Conservation (phyloP, 2,888 invertebrate species). For the Orchesella flavescens region DNA sequence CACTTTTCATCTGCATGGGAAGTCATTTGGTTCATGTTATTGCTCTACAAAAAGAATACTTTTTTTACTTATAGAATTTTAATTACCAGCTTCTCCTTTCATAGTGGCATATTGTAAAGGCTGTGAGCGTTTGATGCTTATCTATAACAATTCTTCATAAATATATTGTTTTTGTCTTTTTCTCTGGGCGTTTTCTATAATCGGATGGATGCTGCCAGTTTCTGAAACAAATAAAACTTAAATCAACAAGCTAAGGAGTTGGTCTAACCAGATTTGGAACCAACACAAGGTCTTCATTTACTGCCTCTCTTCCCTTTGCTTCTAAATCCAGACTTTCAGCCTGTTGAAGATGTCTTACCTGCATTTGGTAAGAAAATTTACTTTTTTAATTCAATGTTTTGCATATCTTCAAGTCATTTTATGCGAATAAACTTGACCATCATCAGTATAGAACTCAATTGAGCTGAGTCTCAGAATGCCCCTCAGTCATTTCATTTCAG, state of each 20-base stretch:
- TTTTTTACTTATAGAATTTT: not conserved
- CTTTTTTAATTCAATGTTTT: not conserved
- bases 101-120: too few relatives aligned
- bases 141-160: not conserved
- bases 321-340: constrained; percentile 3
- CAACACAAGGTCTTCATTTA: not conserved
- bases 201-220: not conserved
- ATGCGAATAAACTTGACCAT: too few relatives aligned
- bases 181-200: not conserved
- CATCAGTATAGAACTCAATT: too few relatives aligned
- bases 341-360: constrained; percentile 63
- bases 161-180: not conserved
- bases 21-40: constrained; percentile 47
- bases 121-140: not conserved
- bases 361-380: constrained; percentile 59
- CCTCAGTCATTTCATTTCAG: too few relatives aligned
- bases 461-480: too few relatives aligned
- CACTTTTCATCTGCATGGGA: constrained; percentile 47
- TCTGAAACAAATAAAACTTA: not conserved
- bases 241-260: not conserved
- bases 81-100: too few relatives aligned
- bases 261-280: not conserved
- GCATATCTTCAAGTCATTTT: too few relatives aligned
- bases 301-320: constrained; percentile 21
- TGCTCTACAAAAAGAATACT: constrained; percentile 32